These are phyloP conservation scores for Myodes glareolus DNA, from an alignment of 2,113 vertebrate species.

Conservation along the genomic window DNA sequence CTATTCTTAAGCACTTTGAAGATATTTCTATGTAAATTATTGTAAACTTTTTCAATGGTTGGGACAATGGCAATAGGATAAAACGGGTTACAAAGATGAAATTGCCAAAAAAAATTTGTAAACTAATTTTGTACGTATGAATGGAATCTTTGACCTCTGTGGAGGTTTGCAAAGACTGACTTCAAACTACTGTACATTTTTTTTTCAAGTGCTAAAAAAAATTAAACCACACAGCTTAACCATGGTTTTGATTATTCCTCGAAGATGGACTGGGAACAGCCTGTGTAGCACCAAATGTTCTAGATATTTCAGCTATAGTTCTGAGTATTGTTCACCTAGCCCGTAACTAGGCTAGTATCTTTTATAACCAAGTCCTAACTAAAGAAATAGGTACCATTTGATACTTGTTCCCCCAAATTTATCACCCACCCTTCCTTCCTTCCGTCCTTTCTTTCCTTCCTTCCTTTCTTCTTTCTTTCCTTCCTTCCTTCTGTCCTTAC, in stretches of 20 bases:
- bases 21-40: conserved; percentile 95
- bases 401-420: not conserved
- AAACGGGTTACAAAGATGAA: conserved; percentile 89
- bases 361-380: not conserved
- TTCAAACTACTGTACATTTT: conserved; percentile 87
- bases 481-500: not conserved
- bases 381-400: not conserved
- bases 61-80: conserved; percentile 92
- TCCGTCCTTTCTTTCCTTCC: not conserved
- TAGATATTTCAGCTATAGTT: not conserved
- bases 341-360: conserved; percentile 1
- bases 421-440: not conserved
- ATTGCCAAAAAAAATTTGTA: conserved; percentile 92
- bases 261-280: conserved; percentile 5
- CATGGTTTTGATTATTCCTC: conserved; percentile 76
- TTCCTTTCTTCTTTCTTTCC: not conserved
- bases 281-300: not conserved
- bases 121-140: conserved; percentile 88
- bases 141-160: conserved; percentile 83
- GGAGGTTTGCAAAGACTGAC: conserved; percentile 81
- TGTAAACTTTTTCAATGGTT: conserved; percentile 92
- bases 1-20: conserved; percentile 98
- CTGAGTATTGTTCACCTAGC: not conserved
- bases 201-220: conserved; percentile 82
- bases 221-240: conserved; percentile 79